Evolutionary conservation across 2,797 vertebrate species (phyloP), one percentile per base, ranked within the genome.

Genomic region (Liparis tanakae): DNA sequence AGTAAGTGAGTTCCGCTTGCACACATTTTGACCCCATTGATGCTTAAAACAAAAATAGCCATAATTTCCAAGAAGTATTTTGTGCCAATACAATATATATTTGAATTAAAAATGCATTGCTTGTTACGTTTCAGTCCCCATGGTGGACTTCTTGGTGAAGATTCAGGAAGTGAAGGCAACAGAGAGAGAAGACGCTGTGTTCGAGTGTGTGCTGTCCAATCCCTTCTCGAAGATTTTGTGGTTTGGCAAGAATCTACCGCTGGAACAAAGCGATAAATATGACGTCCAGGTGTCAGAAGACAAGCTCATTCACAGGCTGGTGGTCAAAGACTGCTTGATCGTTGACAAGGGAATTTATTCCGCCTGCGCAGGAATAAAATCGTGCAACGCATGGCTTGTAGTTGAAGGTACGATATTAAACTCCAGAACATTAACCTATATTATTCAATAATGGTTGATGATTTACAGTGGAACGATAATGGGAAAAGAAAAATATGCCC

Each of bases 341-440:
- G 90, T 94, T 20, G 96, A 97, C 89, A 95, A 90, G 5, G 96
- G 96, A 51, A 93, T 96, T 89, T 97, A 96, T 76, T 93, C 93
- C 0, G 93, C 93, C 10, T 90, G 91, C 12, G 92, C 87, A 0
- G 95, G 96, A 56, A 93, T 94, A 37, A 93, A 95, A 25, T 89
- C 91, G 30, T 95, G 94, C 66, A 96, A 94, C 0, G 95, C 96
- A 65, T 97, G 95, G 94, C 94, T 97, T 17, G 51, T 95, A 1
- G 94, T 97, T n/a, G 94, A 95, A 92, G 84, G 97, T 96, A 90
- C 92, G 95, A 81, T n/a, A 41, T 68, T 64, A 56, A 8, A 20
- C 17, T 55, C 8, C 1, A 54, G 63, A 72, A 74, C 1, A 34
- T 33, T 17, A 12, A 54, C 1, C 25, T 2, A 55, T 22, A 43